phyloP scores from a whole-genome alignment of 1,140 invertebrate species.

The Eriocheir sinensis region DNA sequence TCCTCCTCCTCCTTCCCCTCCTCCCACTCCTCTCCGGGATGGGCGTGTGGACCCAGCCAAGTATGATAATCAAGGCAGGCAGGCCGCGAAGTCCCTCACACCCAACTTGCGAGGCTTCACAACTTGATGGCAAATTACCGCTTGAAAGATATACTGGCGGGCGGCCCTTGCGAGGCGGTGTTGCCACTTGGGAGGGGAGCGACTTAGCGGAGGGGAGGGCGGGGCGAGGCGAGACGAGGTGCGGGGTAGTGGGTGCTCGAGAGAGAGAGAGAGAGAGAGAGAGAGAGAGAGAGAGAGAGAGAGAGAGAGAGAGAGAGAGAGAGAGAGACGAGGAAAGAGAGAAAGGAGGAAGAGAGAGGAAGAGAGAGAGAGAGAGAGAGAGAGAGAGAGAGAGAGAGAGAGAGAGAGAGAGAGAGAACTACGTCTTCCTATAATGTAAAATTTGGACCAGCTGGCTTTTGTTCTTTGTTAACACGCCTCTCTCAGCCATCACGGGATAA shows the following conservation, averaged over 20 bases:
- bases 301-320: too few relatives aligned
- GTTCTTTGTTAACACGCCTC: not conserved
- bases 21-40: slow-evolving; percentile 30
- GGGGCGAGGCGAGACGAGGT: too few relatives aligned
- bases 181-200: slow-evolving; percentile 61
- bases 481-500: too few relatives aligned
- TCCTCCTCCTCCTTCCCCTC: not conserved
- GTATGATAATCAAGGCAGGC: slow-evolving; percentile 77
- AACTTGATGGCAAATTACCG: slow-evolving; percentile 77
- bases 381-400: too few relatives aligned
- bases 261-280: too few relatives aligned
- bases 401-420: too few relatives aligned
- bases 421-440: too few relatives aligned
- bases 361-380: too few relatives aligned
- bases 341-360: too few relatives aligned
- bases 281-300: too few relatives aligned
- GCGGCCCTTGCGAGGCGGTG: slow-evolving; percentile 73
- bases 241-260: too few relatives aligned
- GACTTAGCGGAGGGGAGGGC: not conserved
- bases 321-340: too few relatives aligned
- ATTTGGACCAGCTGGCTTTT: not conserved
- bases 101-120: slow-evolving; percentile 75
- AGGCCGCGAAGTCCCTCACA: slow-evolving; percentile 77
- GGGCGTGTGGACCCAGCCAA: slow-evolving; percentile 76
- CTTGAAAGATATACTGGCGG: slow-evolving; percentile 77